phyloP scores from a whole-genome alignment of 2,113 vertebrate species.

The Nesogale talazaci region DNA sequence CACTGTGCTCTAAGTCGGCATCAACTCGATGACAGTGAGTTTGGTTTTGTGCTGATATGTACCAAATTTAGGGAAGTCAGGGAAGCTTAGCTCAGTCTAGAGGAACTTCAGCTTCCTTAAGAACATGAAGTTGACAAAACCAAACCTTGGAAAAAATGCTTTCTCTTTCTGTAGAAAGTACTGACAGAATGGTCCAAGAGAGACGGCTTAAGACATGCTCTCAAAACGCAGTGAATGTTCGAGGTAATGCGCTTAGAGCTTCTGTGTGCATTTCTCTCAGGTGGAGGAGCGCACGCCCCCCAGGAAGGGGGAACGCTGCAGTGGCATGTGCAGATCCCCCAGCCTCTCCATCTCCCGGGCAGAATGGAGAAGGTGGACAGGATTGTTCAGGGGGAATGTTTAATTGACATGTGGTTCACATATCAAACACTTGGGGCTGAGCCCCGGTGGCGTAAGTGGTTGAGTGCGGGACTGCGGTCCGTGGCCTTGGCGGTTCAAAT shows the following conservation, averaged over 20 bases:
- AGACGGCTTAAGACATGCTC: background rate
- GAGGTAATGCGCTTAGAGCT: background rate
- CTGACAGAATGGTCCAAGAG: background rate
- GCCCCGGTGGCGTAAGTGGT: too few species aligned
- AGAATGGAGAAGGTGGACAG: background rate
- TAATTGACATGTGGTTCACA: too few species aligned
- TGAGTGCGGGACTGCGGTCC: too few species aligned
- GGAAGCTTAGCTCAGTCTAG: background rate
- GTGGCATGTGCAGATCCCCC: background rate
- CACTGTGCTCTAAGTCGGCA: too few species aligned
- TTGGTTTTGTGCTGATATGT: too few species aligned
- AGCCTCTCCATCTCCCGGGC: background rate
- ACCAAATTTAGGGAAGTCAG: conserved; percentile 13
- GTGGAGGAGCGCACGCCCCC: background rate
- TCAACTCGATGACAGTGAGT: too few species aligned
- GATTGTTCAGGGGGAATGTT: too few species aligned
- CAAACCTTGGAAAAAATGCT: background rate
- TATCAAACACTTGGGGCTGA: too few species aligned
- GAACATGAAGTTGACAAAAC: background rate
- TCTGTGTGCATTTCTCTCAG: background rate
- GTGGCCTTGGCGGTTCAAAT: too few species aligned
- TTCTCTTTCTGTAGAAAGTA: background rate
- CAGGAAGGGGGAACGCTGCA: background rate
- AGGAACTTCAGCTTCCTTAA: background rate
- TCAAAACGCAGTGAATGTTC: background rate